Evolutionary conservation across 2,797 vertebrate genomes (phyloP).

Genomic region (Karalla daura): DNA sequence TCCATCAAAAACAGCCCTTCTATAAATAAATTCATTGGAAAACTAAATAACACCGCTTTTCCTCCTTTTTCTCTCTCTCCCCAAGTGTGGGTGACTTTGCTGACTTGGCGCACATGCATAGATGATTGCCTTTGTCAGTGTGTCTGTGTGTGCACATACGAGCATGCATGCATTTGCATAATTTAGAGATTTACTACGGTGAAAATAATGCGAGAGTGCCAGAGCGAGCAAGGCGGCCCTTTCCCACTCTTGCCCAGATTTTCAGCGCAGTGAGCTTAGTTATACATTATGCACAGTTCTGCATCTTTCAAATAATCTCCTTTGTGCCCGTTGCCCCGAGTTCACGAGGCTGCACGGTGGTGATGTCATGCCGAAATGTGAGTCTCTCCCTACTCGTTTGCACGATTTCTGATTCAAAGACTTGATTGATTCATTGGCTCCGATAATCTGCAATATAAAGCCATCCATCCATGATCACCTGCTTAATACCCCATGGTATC

Average conservation of each 20-base stretch:
- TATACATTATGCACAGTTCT: slow-evolving; percentile 49
- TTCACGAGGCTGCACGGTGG: neutral
- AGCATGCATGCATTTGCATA: slow-evolving; percentile 56
- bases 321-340: slow-evolving; percentile 33
- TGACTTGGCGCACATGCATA: slow-evolving; percentile 43
- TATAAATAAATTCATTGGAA: slow-evolving; percentile 52
- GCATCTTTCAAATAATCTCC: slow-evolving; percentile 54
- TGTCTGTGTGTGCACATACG: slow-evolving; percentile 21
- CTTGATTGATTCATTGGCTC: too few relatives aligned
- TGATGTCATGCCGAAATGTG: neutral
- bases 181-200: slow-evolving; percentile 51
- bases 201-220: slow-evolving; percentile 43
- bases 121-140: slow-evolving; percentile 31
- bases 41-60: slow-evolving; percentile 36
- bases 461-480: too few relatives aligned
- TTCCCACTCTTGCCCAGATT: slow-evolving; percentile 5
- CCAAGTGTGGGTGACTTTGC: slow-evolving; percentile 37
- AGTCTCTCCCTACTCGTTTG: slow-evolving; percentile 4
- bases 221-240: slow-evolving; percentile 9
- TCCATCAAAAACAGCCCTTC: slow-evolving; percentile 45
- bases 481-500: too few relatives aligned
- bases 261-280: slow-evolving; percentile 30
- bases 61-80: neutral
- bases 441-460: too few relatives aligned
- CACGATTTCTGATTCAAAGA: neutral